phyloP scores from a whole-genome alignment of 2,888 invertebrate species.

The Leptopilina syphax region DNA sequence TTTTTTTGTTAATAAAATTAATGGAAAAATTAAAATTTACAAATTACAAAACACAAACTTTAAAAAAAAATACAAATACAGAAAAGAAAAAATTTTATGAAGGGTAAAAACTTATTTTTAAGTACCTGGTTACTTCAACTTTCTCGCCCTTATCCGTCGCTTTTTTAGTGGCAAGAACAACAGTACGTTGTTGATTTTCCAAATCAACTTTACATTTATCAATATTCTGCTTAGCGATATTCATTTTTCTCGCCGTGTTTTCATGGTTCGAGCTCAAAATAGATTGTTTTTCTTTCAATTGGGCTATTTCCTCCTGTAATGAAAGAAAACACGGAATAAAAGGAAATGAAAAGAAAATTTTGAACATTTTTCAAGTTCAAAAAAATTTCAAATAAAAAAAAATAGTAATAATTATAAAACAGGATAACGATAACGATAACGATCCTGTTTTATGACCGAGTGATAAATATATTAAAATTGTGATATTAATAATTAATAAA shows the following conservation, averaged over 20 bases:
- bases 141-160: conserved; percentile 78
- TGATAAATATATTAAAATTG: no score
- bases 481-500: no score
- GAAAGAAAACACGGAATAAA: conserved; percentile 9
- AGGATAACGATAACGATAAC: no score
- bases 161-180: conserved; percentile 72
- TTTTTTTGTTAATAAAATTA: conserved; percentile 8
- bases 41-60: not conserved
- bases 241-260: conserved; percentile 55
- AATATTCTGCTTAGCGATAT: conserved; percentile 56
- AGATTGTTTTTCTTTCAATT: conserved; percentile 74
- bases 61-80: conserved; percentile 22
- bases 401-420: no score
- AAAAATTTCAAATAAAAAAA: no score
- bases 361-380: no score
- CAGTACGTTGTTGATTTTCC: conserved; percentile 72
- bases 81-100: conserved; percentile 21
- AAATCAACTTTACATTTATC: conserved; percentile 68
- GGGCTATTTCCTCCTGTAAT: conserved; percentile 76
- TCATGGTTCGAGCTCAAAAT: conserved; percentile 57
- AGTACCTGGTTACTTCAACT: conserved; percentile 78
- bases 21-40: no score
- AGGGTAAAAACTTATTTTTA: conserved; percentile 30
- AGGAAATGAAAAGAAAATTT: not conserved
- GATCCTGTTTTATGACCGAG: no score